These are phyloP conservation scores for Phrynocephalus forsythii DNA, from an alignment of 2,797 vertebrate genomes.

Conservation along the genomic window DNA sequence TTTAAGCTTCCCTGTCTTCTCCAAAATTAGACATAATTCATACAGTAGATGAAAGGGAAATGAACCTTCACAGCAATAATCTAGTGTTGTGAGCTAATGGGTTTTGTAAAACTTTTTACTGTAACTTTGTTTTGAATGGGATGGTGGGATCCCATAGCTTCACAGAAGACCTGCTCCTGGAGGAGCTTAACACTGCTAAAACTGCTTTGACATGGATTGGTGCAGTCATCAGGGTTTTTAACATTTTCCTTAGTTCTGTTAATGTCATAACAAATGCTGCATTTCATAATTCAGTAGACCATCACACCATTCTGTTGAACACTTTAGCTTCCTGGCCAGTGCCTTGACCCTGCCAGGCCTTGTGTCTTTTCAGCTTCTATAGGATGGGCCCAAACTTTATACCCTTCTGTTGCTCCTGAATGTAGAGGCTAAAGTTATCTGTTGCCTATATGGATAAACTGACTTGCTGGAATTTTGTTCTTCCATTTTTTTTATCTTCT, in stretches of 20 bases:
- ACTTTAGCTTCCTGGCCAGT: neutral
- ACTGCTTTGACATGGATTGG: neutral
- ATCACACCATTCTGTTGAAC: neutral
- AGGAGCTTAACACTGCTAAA: neutral
- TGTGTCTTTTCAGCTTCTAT: neutral
- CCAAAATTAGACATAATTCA: neutral
- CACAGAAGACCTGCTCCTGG: neutral
- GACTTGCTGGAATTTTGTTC: neutral
- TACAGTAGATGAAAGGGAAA: neutral
- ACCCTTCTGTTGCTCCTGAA: neutral
- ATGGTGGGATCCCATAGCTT: neutral
- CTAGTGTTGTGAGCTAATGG: neutral
- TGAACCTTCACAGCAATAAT: neutral
- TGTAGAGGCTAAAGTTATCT: neutral
- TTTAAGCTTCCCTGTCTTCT: neutral
- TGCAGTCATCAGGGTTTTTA: neutral
- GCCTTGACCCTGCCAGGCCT: neutral
- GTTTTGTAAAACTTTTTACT: neutral
- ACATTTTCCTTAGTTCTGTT: neutral
- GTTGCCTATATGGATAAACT: neutral
- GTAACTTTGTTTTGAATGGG: neutral
- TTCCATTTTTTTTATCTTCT: constrained; percentile 38
- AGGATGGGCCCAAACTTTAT: neutral
- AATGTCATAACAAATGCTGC: neutral
- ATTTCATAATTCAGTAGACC: neutral